These are phyloP conservation scores for Sminthurinus aureus DNA, from an alignment of 2,888 invertebrate species.

Conservation along the genomic window DNA sequence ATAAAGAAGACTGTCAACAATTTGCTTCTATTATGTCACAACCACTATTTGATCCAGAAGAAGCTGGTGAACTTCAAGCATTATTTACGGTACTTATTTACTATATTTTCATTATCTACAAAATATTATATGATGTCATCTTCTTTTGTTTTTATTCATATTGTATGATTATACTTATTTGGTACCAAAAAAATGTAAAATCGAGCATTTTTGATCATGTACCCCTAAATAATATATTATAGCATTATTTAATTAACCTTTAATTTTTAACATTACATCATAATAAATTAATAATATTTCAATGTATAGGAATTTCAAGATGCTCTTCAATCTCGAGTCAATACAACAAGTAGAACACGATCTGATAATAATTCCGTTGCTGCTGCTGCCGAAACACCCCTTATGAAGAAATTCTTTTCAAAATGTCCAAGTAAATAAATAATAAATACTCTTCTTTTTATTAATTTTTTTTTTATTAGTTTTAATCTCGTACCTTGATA, in stretches of 20 bases:
- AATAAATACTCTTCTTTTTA: too few species aligned
- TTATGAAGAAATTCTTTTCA: conserved; percentile 4
- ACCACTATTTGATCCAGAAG: neutral
- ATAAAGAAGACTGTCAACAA: neutral
- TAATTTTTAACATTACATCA: neutral
- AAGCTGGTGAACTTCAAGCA: neutral
- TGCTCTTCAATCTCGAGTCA: neutral
- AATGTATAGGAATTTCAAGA: neutral
- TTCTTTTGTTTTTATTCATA: neutral
- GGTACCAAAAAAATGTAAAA: too few species aligned
- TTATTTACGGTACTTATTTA: neutral
- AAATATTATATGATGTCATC: too few species aligned
- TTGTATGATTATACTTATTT: too few species aligned
- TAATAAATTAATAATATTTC: neutral
- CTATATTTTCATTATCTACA: neutral
- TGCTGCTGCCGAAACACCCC: neutral
- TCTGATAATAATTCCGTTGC: neutral
- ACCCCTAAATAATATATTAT: too few species aligned
- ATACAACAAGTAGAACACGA: neutral
- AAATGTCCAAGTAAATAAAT: neutral
- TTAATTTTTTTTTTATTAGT: too few species aligned
- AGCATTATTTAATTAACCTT: too few species aligned
- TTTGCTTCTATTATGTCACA: neutral
- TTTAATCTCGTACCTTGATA: neutral
- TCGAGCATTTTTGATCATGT: too few species aligned